Base-by-base conservation (phyloP, 2,113 vertebrate species). In the Pristiophorus japonicus region DNA sequence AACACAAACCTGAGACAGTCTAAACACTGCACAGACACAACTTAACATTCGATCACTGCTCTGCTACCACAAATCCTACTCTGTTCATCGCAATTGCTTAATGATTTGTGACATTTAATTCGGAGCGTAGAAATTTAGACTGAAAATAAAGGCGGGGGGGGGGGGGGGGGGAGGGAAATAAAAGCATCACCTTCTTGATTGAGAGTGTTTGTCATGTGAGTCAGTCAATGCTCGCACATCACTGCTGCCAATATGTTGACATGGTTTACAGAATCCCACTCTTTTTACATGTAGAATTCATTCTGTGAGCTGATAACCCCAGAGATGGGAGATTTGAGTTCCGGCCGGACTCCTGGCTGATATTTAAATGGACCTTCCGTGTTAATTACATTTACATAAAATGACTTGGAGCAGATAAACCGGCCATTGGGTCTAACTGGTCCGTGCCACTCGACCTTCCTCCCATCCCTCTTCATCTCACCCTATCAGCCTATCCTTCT, bases 1-100 rank as follows among this genome's bases (percentile, higher is more conserved):
- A 98, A 97, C 0, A 78, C 96, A 97, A 98, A 97, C 97, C 95
- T 38, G 0, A 0, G 95, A 96, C 96, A 97, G 96, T 96, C 96
- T 97, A 97, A 97, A 97, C 96, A 96, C 96, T 95, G 95, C 38
- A 4, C 78, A 95, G 47, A 96, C 96, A 96, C 84, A 96, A 96
- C 0, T 78, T 96, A 96, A 24, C 95, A 96, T 96, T 97, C 96
- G 96, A 96, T 97, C 96, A 97, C 96, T 96, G 96, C 0, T 0
- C 96, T 96, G 97, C 97, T 97, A 97, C 97, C 96, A 96, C 95
- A 92, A 51, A 96, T 95, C 92, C 14, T 18, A 81, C 30, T 12
- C 47, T 51, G 47, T 87, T 87, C 45, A 87, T 87, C 10, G 0
- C 84, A 87, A 24, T 45, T 20, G 4, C 78, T 81, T 42, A 81